Evolutionary conservation across 2,797 vertebrate genomes (phyloP).

Genomic region (Chaenodraco wilsoni): DNA sequence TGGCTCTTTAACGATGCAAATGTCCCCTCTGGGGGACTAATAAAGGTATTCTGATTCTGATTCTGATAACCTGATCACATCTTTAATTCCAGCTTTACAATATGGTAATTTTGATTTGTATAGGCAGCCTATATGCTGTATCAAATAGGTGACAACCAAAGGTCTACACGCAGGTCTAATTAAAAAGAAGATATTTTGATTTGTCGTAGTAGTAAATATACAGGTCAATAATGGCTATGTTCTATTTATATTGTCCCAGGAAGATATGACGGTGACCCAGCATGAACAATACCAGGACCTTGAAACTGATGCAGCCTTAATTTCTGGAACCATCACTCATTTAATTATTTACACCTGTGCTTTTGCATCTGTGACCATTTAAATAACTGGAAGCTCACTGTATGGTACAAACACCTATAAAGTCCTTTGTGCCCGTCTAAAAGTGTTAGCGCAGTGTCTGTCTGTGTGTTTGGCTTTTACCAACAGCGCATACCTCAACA

Average conservation of each 20-base stretch:
- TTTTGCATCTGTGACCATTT: not conserved
- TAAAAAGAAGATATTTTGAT: not conserved
- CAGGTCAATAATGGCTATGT: not conserved
- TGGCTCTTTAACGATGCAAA: too few relatives aligned
- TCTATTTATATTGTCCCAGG: not conserved
- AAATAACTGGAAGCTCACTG: not conserved
- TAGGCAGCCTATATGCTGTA: too few relatives aligned
- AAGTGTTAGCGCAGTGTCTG: not conserved
- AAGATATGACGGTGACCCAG: not conserved
- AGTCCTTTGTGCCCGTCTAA: not conserved
- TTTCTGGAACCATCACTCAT: not conserved
- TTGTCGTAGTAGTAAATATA: not conserved
- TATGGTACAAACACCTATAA: not conserved
- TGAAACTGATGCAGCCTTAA: not conserved
- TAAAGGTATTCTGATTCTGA: too few relatives aligned
- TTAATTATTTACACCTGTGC: not conserved
- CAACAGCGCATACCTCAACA: slow-evolving; percentile 27
- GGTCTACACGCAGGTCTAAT: not conserved
- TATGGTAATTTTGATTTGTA: too few relatives aligned
- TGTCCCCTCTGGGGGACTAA: too few relatives aligned
- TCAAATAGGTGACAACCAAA: too few relatives aligned
- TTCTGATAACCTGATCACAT: too few relatives aligned
- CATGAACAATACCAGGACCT: not conserved
- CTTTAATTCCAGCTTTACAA: too few relatives aligned
- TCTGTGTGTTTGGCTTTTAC: slow-evolving; percentile 10